Evolutionary conservation across 2,797 vertebrate genomes (phyloP).

Genomic region (Enteromius unitaeniatus): DNA sequence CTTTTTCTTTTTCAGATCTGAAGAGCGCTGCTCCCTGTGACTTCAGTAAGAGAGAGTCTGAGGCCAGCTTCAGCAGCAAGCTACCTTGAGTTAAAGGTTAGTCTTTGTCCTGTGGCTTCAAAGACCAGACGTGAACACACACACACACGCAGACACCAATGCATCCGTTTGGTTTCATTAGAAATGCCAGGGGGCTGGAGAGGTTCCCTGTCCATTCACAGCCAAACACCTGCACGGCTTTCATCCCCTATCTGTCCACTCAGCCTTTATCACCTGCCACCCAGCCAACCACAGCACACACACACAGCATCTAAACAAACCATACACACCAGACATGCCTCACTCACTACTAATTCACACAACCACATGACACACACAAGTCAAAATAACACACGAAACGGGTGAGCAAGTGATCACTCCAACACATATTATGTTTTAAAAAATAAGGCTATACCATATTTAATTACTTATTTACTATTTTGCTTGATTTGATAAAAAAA

Average conservation of each 20-base stretch:
- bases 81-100: slow-evolving; percentile 68
- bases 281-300: slow-evolving; percentile 35
- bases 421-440: neutral
- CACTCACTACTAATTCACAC: neutral
- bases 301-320: slow-evolving; percentile 27
- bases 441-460: too few species aligned
- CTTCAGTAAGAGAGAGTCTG: slow-evolving; percentile 50
- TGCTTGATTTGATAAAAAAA: too few species aligned
- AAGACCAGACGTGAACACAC: slow-evolving; percentile 35
- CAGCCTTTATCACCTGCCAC: slow-evolving; percentile 41
- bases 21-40: slow-evolving; percentile 46
- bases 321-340: slow-evolving; percentile 35
- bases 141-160: slow-evolving; percentile 37
- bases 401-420: neutral
- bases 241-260: slow-evolving; percentile 57
- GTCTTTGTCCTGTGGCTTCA: slow-evolving; percentile 59
- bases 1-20: slow-evolving; percentile 60
- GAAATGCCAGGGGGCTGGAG: slow-evolving; percentile 62
- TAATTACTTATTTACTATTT: too few species aligned
- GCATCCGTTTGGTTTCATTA: slow-evolving; percentile 54
- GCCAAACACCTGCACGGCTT: slow-evolving; percentile 61
- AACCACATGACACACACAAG: neutral
- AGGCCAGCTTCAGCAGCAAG: slow-evolving; percentile 51
- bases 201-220: slow-evolving; percentile 57
- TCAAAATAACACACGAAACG: slow-evolving; percentile 2